A percentile compares a stretch with the other conserved stretches of the same genome.
phyloP scores from a whole-genome alignment of 2,113 vertebrate species.

The Mesocricetus auratus region DNA sequence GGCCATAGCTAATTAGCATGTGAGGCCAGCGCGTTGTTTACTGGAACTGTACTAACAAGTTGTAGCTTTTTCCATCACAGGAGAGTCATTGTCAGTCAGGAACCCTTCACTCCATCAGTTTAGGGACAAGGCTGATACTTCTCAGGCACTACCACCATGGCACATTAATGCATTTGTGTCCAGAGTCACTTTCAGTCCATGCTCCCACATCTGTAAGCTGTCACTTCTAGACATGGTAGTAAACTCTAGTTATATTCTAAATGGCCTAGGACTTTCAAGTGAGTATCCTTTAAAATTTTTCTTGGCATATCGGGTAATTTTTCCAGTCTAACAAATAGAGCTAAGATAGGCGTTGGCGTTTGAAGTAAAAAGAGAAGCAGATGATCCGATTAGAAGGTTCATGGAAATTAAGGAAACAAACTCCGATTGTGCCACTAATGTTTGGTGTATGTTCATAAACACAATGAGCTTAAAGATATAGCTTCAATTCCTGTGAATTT shows the following conservation, averaged over 20 bases:
- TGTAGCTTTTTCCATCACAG: slow-evolving; percentile 51
- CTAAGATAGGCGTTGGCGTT: background rate
- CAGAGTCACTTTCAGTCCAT: fast-evolving
- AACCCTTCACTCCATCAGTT: slow-evolving; percentile 32
- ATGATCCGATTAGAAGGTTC: background rate
- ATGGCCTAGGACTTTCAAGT: slow-evolving; percentile 84
- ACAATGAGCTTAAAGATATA: slow-evolving; percentile 59
- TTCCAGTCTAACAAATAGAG: slow-evolving; percentile 47
- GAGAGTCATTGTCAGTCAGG: slow-evolving; percentile 14
- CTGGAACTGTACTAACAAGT: slow-evolving; percentile 63
- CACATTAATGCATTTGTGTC: background rate
- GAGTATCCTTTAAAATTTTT: background rate
- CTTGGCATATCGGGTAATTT: background rate
- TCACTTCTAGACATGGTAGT: slow-evolving; percentile 80
- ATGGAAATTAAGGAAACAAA: slow-evolving; percentile 55
- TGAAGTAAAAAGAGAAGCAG: slow-evolving; percentile 41
- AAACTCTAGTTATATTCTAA: slow-evolving; percentile 83
- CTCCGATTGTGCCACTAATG: background rate
- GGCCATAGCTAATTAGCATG: slow-evolving; percentile 74
- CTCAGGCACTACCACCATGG: background rate
- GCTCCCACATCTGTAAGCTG: slow-evolving; percentile 69
- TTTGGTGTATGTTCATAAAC: slow-evolving; percentile 40
- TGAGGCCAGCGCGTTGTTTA: slow-evolving; percentile 58
- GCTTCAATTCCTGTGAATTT: slow-evolving; percentile 62
- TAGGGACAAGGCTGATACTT: slow-evolving; percentile 28